These are phyloP conservation scores for Rhagologus leucostigma DNA, from an alignment of 2,113 vertebrate genomes.

Conservation along the genomic window DNA sequence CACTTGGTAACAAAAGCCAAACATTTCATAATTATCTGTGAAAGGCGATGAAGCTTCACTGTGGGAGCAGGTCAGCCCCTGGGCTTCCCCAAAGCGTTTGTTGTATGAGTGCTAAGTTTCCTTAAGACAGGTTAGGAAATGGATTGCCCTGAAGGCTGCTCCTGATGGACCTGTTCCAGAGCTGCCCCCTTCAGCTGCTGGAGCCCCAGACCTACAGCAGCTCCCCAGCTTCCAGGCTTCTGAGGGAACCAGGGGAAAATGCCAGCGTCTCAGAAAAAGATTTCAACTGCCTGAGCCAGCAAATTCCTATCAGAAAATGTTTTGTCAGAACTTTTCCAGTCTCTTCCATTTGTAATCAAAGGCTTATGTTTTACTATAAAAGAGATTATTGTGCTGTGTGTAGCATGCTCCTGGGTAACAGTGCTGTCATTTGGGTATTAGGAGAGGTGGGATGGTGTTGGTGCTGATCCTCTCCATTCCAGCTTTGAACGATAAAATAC, in stretches of 20 bases:
- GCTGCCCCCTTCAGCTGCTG: neutral
- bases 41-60: neutral
- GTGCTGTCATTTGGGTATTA: neutral
- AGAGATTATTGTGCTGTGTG: neutral
- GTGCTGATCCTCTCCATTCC: neutral
- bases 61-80: neutral
- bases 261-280: neutral
- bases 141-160: neutral
- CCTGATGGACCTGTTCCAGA: neutral
- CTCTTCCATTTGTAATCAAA: neutral
- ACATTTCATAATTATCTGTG: neutral
- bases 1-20: neutral
- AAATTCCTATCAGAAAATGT: neutral
- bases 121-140: neutral
- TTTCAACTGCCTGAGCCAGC: neutral
- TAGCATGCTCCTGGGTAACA: neutral
- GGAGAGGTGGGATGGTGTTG: fast-evolving
- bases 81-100: neutral
- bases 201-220: neutral
- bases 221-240: neutral
- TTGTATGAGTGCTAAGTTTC: neutral
- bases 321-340: neutral
- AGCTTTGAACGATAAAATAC: neutral
- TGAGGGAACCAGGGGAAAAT: neutral
- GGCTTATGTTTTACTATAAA: neutral